Percentiles rank a stretch among this genome's conserved stretches.
These are phyloP conservation scores for Cheilosia variabilis DNA, from an alignment of 2,888 invertebrate genomes.

Conservation along the genomic window DNA sequence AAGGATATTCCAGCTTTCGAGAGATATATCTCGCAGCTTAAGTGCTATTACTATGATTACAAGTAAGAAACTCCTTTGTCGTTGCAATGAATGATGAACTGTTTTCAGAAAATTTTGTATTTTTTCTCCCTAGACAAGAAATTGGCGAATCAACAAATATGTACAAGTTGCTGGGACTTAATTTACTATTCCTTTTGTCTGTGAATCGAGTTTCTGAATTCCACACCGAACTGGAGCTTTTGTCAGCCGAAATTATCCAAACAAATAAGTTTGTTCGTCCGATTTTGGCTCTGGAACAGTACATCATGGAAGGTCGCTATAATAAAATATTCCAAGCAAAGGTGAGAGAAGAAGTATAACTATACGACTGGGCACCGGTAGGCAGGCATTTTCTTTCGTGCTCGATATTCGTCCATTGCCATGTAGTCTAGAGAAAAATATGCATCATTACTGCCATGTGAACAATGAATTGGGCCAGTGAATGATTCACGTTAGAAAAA, in stretches of 20 bases:
- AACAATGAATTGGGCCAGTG: too few relatives aligned
- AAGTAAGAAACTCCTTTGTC: constrained; percentile 85
- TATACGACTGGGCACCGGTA: neutral
- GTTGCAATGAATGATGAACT: constrained; percentile 11
- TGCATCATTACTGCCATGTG: too few relatives aligned
- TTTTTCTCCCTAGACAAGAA: constrained; percentile 85
- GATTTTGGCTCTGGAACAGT: constrained; percentile 98
- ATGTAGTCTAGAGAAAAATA: neutral
- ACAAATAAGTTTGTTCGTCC: constrained; percentile 97
- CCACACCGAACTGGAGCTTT: constrained; percentile 97
- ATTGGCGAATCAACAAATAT: constrained; percentile 96
- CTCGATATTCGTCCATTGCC: neutral
- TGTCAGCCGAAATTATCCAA: constrained; percentile 95
- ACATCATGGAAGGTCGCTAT: constrained; percentile 99
- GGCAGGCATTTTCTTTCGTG: neutral
- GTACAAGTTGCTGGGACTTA: constrained; percentile 96
- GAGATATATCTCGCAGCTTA: constrained; percentile 98
- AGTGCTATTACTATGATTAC: constrained; percentile 98
- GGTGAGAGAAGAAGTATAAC: constrained; percentile 81
- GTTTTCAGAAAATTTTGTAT: neutral
- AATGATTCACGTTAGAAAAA: too few relatives aligned
- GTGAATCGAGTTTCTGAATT: constrained; percentile 99
- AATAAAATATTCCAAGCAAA: constrained; percentile 98
- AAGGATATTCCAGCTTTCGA: constrained; percentile 98
- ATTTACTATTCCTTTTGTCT: constrained; percentile 95